phyloP scores from a whole-genome alignment of 2,797 vertebrate species.

The Lophotriccus pileatus region DNA sequence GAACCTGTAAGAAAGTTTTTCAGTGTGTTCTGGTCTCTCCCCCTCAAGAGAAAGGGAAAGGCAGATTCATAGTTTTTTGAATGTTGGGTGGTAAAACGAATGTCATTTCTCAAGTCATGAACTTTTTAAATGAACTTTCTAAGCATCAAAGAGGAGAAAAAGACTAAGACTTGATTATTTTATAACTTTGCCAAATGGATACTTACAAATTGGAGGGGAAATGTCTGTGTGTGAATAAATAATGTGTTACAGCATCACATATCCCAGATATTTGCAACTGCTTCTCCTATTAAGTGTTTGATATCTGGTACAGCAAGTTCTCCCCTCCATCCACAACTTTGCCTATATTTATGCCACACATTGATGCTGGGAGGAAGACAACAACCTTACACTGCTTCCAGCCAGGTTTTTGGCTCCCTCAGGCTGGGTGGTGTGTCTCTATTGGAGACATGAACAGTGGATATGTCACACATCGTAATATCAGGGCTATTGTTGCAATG shows the following conservation, averaged over 20 bases:
- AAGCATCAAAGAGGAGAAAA: not conserved
- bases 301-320: not conserved
- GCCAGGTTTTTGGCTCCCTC: not conserved
- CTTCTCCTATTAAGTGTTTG: not conserved
- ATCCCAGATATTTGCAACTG: not conserved
- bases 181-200: not conserved
- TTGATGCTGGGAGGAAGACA: not conserved
- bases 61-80: not conserved
- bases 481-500: not conserved
- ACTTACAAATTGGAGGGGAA: not conserved
- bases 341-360: not conserved
- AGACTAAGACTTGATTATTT: not conserved
- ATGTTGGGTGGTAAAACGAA: not conserved
- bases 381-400: not conserved
- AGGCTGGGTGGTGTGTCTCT: not conserved
- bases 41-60: not conserved
- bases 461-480: not conserved
- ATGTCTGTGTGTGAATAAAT: not conserved
- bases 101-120: not conserved
- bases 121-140: not conserved
- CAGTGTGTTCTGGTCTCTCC: not conserved
- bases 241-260: not conserved
- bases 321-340: not conserved
- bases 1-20: not conserved
- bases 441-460: not conserved